Evolutionary conservation across 2,113 vertebrate species (phyloP), one percentile per base, ranked within the genome.

Genomic region (Laticauda colubrina): DNA sequence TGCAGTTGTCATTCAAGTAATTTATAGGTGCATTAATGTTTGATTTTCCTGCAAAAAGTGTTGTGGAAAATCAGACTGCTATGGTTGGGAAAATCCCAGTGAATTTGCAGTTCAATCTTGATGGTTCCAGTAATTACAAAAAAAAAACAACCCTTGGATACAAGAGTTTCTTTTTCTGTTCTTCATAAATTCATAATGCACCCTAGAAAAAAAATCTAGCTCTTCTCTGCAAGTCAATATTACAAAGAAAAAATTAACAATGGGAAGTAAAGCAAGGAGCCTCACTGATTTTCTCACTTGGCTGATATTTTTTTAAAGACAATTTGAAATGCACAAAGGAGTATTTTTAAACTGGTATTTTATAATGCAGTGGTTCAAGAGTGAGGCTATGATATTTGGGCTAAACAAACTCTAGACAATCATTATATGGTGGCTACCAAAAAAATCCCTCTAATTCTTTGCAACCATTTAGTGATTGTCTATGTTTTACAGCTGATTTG

Each of bases 1-100:
- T 93, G 90, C 93, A 95, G 93, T 92, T 90, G 56, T 93, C 94
- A 86, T 96, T 97, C 96, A 97, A 97, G 96, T 97, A 96, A 94
- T 43, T 20, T 81, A 43, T 43, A 81, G 34, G 18, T 81, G 75
- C 34, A 43, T 81, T 81, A 81, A 81, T 43, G 75, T 21, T 39
- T 81, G 75, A 5, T n/a, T 81, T 81, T 81, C 9, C 75, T 43
- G 34, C 34, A 81, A 81, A 43, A 81, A 43, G 2, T 43, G 21
- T 8, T 81, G 75, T 43, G 69, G 5, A 39, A 75, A 75, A 75
- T 75, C 69, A 18, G 7, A 75, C 15, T 75, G n/a, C 14, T 81
- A 81, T 81, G 75, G 34, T 9, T 43, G 75, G 34, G 34, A 81
- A 81, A 81, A 81, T 43, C 34, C 34, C 75, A 81, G 34, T 21